Base-by-base conservation (phyloP, 2,888 invertebrate genomes). In the Cheilosia scutellata region DNA sequence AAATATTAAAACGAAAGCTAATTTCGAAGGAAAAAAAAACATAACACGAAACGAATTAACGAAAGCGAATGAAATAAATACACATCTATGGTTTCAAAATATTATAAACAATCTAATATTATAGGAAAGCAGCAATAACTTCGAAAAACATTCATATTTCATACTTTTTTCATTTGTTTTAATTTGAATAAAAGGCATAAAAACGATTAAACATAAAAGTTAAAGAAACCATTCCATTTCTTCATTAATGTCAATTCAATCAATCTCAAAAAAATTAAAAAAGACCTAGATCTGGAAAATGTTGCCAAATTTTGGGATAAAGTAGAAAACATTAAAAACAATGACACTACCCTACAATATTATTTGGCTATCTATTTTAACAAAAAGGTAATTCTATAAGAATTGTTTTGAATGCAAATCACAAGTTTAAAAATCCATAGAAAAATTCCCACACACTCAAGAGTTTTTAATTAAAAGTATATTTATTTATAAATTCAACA, bases 21-120 rank as follows among this genome's bases (percentile, higher is more conserved):
- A 40, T 72, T 78, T 60, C 53, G 72, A 71, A 66, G 13, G 16
- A 57, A 40, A 66, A 51, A 33, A 58, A 37, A 40, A 55, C 13
- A 77, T 51, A 42, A 13, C 66, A 76, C 53, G 62, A 76, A 86
- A 76, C 51, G 63, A 66, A 53, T 33, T 68, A 79, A 75, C 60
- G 76, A 82, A 71, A 40, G 58, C 58, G 70, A 63, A 79, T 60
- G 74, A 83, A 83, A 84, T 49, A 80, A 86, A 84, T 49, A 80
- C 60, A 80, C 80, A 80, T 80, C 84, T 86, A 86, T 86, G 84
- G 84, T 86, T 86, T 86, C 82, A 86, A 86, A 75, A 68, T 42
- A 75, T 68, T 68, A 57, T 60, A 80, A 86, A 80, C 71, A 80
- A 82, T 82, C 58, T 84, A 72, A 78, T 74, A 74, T 77, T 78